These are phyloP conservation scores for Ceratosolen solmsi DNA, from an alignment of 1,140 invertebrate genomes.

Conservation along the genomic window DNA sequence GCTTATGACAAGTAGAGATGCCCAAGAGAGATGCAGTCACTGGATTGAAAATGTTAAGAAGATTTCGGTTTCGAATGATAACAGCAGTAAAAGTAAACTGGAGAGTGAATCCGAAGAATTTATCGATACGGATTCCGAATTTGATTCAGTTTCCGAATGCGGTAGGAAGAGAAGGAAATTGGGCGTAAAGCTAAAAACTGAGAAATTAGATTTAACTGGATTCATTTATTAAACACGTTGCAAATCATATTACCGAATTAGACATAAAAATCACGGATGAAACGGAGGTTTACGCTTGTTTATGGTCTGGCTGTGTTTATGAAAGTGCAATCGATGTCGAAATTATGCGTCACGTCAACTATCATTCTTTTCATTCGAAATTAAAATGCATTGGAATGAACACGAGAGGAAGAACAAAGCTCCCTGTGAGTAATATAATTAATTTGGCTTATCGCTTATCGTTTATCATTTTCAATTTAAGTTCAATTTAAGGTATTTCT, in stretches of 20 bases:
- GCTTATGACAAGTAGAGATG: constrained; percentile 60
- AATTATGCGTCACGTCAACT: constrained; percentile 81
- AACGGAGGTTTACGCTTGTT: constrained; percentile 74
- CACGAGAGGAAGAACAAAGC: constrained; percentile 75
- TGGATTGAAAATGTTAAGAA: constrained; percentile 65
- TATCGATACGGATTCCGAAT: constrained; percentile 68
- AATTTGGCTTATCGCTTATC: background rate
- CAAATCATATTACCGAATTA: constrained; percentile 64
- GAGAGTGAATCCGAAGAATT: constrained; percentile 60
- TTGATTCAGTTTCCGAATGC: constrained; percentile 70
- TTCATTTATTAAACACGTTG: constrained; percentile 66
- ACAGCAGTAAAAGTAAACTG: constrained; percentile 47
- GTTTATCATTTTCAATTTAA: background rate
- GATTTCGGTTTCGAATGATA: constrained; percentile 38
- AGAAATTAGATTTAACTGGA: constrained; percentile 63
- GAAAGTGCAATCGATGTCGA: constrained; percentile 73
- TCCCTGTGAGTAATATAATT: constrained; percentile 72
- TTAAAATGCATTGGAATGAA: constrained; percentile 82
- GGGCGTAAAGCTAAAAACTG: constrained; percentile 60
- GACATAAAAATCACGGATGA: constrained; percentile 60
- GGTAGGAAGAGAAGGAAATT: constrained; percentile 64
- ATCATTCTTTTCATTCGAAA: constrained; percentile 84
- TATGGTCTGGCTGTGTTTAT: constrained; percentile 79
- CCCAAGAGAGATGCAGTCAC: constrained; percentile 63
- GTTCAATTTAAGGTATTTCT: background rate